Evolutionary conservation across 2,888 invertebrate species (phyloP).

Genomic region (Carabus problematicus): DNA sequence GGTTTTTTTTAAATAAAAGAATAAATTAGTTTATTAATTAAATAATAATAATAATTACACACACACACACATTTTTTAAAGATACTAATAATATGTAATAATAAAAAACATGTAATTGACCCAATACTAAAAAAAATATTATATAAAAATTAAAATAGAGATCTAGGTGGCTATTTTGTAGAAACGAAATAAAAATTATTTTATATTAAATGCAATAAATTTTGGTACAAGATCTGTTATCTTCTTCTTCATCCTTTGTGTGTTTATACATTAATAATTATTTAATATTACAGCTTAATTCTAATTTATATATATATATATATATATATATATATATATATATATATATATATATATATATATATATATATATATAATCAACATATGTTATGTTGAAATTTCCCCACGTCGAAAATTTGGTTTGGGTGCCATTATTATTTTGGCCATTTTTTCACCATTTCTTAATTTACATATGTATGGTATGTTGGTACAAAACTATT

Average conservation of each 20-base stretch:
- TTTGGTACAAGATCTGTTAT: constrained; percentile 39
- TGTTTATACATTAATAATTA: no score
- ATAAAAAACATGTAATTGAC: no score
- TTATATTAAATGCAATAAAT: constrained; percentile 43
- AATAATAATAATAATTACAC: constrained; percentile 30
- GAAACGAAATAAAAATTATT: constrained; percentile 34
- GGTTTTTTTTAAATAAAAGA: constrained; percentile 42
- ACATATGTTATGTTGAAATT: no score
- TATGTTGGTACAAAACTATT: constrained; percentile 47
- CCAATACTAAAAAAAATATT: constrained; percentile 33
- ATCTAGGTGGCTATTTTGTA: constrained; percentile 38
- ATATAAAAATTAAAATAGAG: constrained; percentile 15
- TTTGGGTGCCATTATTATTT: no score
- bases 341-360: no score
- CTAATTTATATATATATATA: no score
- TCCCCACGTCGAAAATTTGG: no score
- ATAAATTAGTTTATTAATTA: constrained; percentile 45
- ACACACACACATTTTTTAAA: no score
- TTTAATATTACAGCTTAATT: no score
- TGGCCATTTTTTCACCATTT: not conserved
- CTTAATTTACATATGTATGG: not conserved
- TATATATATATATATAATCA: no score
- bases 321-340: no score
- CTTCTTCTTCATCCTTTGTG: no score
- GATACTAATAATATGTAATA: constrained; percentile 31